Base-by-base conservation (phyloP, 2,888 invertebrate species). In the Oscheius sp. region DNA sequence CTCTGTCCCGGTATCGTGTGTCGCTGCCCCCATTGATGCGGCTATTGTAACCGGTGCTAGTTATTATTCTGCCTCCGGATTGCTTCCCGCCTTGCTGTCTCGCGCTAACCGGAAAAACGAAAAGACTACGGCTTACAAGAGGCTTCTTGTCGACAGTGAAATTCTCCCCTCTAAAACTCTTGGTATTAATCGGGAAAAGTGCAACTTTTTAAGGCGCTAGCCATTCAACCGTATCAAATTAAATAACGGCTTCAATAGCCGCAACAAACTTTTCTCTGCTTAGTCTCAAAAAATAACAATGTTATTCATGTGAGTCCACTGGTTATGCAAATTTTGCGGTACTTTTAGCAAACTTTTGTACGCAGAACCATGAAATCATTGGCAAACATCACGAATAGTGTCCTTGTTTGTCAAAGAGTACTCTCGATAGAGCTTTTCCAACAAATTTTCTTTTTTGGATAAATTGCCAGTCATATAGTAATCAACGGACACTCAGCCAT, bases 401-500 rank as follows among this genome's bases (percentile, higher is more conserved):
- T n/a, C n/a, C n/a, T n/a, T n/a, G n/a, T n/a, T n/a, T n/a, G n/a
- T n/a, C n/a, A n/a, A n/a, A n/a, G n/a, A n/a, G n/a, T n/a, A n/a
- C n/a, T n/a, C n/a, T n/a, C n/a, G n/a, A n/a, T n/a, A n/a, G 4
- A 6, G 42, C n/a, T 25, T 48, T 12, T 17, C 20, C 4, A 12
- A 25, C 33, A 55, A 55, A 61, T 61, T 61, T n/a, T n/a, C n/a
- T n/a, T n/a, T n/a, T 37, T 25, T 61, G 45, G 61, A 61, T 61
- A n/a, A n/a, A 61, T 61, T 42, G 45, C 61, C 42, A 55, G 37
- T 25, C 55, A 61, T 58, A 45, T 61, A 42, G 45, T 61, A 50
- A 65, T 65, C 53, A 53, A 34, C 65, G 53, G 52, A 27, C 65
- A 53, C 52, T 53, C 63, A 50, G 37, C 65, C 52, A 65, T 65